These are phyloP conservation scores for Sinocyclocheilus rhinocerous DNA, from an alignment of 2,113 vertebrate species.

Conservation along the genomic window DNA sequence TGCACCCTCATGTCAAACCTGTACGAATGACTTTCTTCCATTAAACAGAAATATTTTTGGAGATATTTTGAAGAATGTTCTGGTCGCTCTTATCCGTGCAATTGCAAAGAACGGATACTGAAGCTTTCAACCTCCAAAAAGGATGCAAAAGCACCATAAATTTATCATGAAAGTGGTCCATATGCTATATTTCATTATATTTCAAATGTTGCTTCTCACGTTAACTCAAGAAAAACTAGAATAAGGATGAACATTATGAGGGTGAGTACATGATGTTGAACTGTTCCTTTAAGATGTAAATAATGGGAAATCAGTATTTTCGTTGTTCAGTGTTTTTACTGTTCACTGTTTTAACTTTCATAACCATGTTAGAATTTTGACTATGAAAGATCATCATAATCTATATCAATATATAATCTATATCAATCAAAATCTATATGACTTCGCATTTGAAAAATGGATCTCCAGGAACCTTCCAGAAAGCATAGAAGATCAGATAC, in stretches of 20 bases:
- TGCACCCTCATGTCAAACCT: background rate
- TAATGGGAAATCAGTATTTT: too few relatives aligned
- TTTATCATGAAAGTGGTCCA: background rate
- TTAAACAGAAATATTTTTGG: background rate
- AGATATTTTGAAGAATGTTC: background rate
- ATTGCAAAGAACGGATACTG: background rate
- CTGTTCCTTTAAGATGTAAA: background rate
- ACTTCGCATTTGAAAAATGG: conserved; percentile 57
- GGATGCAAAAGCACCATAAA: background rate
- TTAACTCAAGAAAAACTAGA: background rate
- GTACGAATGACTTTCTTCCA: background rate
- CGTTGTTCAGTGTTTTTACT: background rate
- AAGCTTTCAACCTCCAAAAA: background rate
- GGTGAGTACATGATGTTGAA: background rate
- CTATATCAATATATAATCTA: background rate
- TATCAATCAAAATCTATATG: background rate
- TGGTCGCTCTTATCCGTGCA: background rate
- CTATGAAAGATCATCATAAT: conserved; percentile 22
- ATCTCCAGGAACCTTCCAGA: conserved; percentile 61
- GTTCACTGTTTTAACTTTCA: background rate
- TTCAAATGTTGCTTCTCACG: background rate
- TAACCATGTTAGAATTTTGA: background rate
- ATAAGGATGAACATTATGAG: background rate
- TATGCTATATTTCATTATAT: background rate
- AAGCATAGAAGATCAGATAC: conserved; percentile 75